Base-by-base conservation (phyloP, 2,113 vertebrate species). In the Bubo blakistoni region DNA sequence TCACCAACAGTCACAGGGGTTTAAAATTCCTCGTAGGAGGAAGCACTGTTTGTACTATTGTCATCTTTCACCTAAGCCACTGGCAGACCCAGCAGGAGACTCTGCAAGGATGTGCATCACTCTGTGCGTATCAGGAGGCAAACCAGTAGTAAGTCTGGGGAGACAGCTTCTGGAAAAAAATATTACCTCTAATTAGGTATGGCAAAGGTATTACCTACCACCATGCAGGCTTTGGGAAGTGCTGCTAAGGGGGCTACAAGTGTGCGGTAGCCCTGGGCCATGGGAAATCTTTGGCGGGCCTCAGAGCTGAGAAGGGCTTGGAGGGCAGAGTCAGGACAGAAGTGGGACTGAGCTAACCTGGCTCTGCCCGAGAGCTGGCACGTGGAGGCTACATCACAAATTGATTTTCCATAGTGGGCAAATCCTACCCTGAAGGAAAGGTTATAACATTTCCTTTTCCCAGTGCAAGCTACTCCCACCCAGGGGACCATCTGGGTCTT, bases 391-490 rank as follows among this genome's bases (percentile, higher is more conserved):
- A 29, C 46, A 21, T 42, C 69, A 30, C 69, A 46, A 49, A 77
- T 65, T 77, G 10, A 61, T 86, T 81, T 73, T 87, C 52, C 42
- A 11, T 24, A 34, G 16, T 18, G 38, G 25, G 16, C 38, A 94
- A 94, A 88, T 83, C 66, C 90, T 40, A 29, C 49, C 54, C 74
- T 49, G 54, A 55, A 87, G 62, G 76, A 81, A 91, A 87, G 59
- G 34, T 21, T 70, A 4, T 11, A 71, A 42, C 5, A 7, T 90
- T 89, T 61, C 25, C 30, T 91, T 89, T 81, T 27, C 46, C 51
- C 69, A 13, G 44, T 2, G 24, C 44, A 21, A 62, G 19, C 44
- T 44, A 17, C 9, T 76, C 34, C 69, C 44, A 44, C 38, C 12
- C 54, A 30, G 24, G 27, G 27, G 18, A 63, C 38, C 65, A 29